phyloP scores from a whole-genome alignment of 2,797 vertebrate genomes.

The Mastacembelus armatus region DNA sequence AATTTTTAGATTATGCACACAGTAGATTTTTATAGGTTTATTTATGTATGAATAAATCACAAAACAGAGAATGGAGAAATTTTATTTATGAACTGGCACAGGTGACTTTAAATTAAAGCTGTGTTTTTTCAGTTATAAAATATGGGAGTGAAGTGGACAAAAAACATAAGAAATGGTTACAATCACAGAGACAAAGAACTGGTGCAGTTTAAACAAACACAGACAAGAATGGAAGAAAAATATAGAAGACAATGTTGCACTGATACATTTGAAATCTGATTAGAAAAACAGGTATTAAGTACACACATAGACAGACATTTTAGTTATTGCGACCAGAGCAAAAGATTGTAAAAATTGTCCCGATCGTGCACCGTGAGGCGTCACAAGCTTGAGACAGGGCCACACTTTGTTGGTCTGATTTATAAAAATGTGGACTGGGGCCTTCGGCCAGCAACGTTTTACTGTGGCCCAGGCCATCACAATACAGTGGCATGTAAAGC shows the following conservation, averaged over 20 bases:
- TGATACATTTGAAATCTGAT: not conserved
- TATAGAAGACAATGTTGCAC: conserved; percentile 1
- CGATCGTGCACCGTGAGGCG: conserved; percentile 28
- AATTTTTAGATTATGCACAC: conserved; percentile 10
- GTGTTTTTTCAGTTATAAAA: not conserved
- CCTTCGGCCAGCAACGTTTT: conserved; percentile 31
- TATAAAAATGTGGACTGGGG: conserved; percentile 50
- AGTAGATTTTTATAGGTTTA: too few species aligned
- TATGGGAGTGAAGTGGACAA: not conserved
- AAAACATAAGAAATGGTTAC: conserved; percentile 7
- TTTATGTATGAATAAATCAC: conserved; percentile 2
- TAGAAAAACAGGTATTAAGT: conserved; percentile 15
- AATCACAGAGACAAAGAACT: not conserved
- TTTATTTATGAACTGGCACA: not conserved
- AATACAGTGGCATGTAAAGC: conserved; percentile 33
- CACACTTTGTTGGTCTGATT: conserved; percentile 47
- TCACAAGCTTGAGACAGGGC: conserved; percentile 36
- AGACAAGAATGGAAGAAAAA: not conserved
- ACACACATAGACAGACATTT: conserved; percentile 11
- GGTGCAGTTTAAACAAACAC: not conserved
- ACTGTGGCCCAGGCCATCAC: conserved; percentile 8
- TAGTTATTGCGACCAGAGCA: conserved; percentile 2
- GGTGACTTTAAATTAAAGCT: not conserved
- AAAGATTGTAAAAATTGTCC: conserved; percentile 26
- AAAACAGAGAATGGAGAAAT: conserved; percentile 2